These are phyloP conservation scores for Tenthredo scrophulariae DNA, from an alignment of 2,888 invertebrate genomes.

Conservation along the genomic window DNA sequence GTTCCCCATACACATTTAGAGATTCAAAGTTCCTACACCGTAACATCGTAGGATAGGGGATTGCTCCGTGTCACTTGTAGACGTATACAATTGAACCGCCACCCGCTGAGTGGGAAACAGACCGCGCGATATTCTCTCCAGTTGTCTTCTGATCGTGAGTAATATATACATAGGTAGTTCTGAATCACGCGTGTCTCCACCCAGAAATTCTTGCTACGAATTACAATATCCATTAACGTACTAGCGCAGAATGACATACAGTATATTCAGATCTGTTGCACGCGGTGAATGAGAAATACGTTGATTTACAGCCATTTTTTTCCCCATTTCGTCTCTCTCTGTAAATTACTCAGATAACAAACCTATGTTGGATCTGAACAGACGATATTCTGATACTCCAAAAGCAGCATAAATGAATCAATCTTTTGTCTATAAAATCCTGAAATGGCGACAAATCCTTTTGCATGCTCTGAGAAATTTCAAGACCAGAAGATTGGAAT, in stretches of 20 bases:
- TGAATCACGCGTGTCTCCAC: slow-evolving; percentile 13
- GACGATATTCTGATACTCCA: neutral
- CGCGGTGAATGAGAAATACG: neutral
- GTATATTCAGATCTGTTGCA: neutral
- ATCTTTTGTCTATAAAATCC: neutral
- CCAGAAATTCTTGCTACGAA: slow-evolving; percentile 19
- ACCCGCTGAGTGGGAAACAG: slow-evolving; percentile 31
- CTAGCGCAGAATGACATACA: neutral
- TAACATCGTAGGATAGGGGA: slow-evolving; percentile 32
- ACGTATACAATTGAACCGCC: neutral
- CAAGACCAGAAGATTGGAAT: neutral
- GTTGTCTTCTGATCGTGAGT: slow-evolving; percentile 18
- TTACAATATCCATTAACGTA: slow-evolving; percentile 52
- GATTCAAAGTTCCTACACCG: slow-evolving; percentile 21
- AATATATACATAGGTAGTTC: neutral
- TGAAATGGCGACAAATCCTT: neutral
- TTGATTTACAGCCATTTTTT: neutral
- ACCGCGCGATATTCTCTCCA: slow-evolving; percentile 8
- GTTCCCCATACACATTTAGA: neutral
- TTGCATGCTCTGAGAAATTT: neutral
- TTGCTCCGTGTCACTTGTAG: slow-evolving; percentile 35
- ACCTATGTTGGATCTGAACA: neutral
- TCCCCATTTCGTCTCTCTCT: neutral
- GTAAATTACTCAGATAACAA: neutral
- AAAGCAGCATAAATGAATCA: neutral